Evolutionary conservation across 2,113 vertebrate species (phyloP), one percentile per base, ranked within the genome.

Genomic region (Lepisosteus oculatus): DNA sequence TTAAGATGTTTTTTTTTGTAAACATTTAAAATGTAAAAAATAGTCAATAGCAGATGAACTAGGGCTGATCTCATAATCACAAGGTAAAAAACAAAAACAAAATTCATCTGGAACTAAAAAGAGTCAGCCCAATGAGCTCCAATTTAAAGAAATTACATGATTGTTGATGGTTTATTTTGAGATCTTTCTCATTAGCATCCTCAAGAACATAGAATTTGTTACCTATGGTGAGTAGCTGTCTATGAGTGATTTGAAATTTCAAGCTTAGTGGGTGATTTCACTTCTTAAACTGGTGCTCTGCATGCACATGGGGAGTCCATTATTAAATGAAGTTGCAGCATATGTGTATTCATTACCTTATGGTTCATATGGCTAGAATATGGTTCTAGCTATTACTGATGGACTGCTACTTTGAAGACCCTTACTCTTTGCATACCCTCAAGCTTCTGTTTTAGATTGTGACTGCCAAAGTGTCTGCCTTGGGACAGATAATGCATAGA

Each of bases 371-470:
- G n/a, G n/a, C n/a, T n/a, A n/a, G n/a, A n/a, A n/a, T 78, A 78
- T 88, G 86, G 87, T 85, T 83, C 77, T 61, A 43, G 72, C 80
- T 78, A 62, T 83, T 79, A 83, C 80, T 75, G 80, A 80, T 73
- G 77, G 77, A 51, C 84, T 56, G 65, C 73, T 71, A 80, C 3
- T 62, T 76, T 3, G 6, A 79, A 76, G 56, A 72, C 0, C 64
- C 61, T 69, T 6, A 5, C 66, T 43, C 61, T 76, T 74, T 56
- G 72, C 74, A 57, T 57, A 64, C 66, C 69, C 74, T 51, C 41
- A 72, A 70, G 74, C n/a, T 56, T 51, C 81, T 54, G 6, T 41
- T 41, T 68, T 63, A 11, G 43, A 74, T 45, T 4, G 68, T 7
- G 81, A 77, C 82, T 75, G 82, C 80, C 72, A 68, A 43, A 14